Conservation (phyloP, 2,113 vertebrate genomes). For the Pelmatolapia mariae region DNA sequence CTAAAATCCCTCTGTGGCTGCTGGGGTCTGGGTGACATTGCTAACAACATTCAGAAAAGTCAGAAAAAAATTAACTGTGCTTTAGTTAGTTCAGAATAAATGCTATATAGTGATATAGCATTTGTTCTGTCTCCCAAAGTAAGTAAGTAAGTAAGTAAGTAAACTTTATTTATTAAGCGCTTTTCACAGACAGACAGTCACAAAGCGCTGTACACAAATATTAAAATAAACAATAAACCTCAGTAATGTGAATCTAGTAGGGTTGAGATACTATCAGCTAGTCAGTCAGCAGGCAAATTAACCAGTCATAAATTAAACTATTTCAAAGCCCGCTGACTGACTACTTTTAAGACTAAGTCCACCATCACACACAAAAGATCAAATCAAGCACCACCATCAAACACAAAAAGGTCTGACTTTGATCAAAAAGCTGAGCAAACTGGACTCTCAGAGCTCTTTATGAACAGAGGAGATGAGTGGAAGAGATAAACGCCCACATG, state of each 20-base stretch:
- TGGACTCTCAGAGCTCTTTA: background rate
- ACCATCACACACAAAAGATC: background rate
- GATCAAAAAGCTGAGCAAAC: background rate
- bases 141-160: too few species aligned
- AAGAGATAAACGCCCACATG: background rate
- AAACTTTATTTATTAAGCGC: too few species aligned
- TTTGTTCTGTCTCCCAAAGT: background rate
- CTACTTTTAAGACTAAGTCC: background rate
- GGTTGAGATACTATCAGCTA: background rate
- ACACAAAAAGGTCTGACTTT: background rate
- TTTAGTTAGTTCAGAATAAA: background rate
- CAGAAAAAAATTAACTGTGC: background rate
- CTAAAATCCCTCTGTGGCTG: background rate
- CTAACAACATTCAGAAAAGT: background rate
- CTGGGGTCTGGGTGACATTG: background rate
- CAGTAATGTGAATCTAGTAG: background rate
- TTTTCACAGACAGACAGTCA: too few species aligned
- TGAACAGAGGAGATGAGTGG: background rate
- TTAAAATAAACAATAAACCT: too few species aligned
- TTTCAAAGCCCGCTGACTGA: background rate
- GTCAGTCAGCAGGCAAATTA: background rate
- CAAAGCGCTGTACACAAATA: too few species aligned
- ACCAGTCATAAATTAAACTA: background rate
- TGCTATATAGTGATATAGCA: background rate
- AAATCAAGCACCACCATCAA: background rate